Evolutionary conservation across 1,140 invertebrate genomes (phyloP).

Genomic region (Apis cerana): DNA sequence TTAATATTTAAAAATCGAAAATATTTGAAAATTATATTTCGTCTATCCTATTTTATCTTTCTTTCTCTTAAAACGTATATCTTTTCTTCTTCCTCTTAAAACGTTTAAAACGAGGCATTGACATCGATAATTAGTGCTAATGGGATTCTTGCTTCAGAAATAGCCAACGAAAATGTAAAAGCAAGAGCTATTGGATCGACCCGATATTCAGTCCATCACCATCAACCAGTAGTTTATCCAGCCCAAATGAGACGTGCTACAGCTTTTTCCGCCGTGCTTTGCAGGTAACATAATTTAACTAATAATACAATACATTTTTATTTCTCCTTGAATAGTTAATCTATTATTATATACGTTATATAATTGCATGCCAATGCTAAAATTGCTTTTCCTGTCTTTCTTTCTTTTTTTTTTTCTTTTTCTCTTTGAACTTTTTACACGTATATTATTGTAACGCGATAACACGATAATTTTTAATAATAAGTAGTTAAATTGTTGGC

Average conservation of each 20-base stretch:
- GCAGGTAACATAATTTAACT: conserved; percentile 81
- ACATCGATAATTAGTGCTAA: conserved; percentile 24
- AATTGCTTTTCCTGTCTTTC: neutral
- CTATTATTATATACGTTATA: too few relatives aligned
- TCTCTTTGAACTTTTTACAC: neutral
- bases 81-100: neutral
- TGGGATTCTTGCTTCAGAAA: conserved; percentile 21
- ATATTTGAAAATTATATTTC: conserved; percentile 1
- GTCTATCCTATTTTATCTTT: too few relatives aligned
- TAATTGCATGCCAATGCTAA: conserved; percentile 9
- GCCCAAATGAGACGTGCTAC: conserved; percentile 96
- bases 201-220: conserved; percentile 84
- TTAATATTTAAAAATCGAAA: too few relatives aligned
- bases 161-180: conserved; percentile 45
- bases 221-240: conserved; percentile 92
- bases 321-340: neutral
- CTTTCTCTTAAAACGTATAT: too few relatives aligned
- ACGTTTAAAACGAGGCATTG: too few relatives aligned
- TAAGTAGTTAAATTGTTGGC: conserved; percentile 23
- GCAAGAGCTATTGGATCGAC: conserved; percentile 83
- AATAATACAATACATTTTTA: too few relatives aligned
- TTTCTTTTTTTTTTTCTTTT: neutral
- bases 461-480: conserved; percentile 19
- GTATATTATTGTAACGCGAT: neutral
- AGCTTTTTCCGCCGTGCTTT: conserved; percentile 94